Percentiles rank a stretch among this genome's conserved stretches.
phyloP scores from a whole-genome alignment of 2,113 vertebrate species.

The Poecilia latipinna region DNA sequence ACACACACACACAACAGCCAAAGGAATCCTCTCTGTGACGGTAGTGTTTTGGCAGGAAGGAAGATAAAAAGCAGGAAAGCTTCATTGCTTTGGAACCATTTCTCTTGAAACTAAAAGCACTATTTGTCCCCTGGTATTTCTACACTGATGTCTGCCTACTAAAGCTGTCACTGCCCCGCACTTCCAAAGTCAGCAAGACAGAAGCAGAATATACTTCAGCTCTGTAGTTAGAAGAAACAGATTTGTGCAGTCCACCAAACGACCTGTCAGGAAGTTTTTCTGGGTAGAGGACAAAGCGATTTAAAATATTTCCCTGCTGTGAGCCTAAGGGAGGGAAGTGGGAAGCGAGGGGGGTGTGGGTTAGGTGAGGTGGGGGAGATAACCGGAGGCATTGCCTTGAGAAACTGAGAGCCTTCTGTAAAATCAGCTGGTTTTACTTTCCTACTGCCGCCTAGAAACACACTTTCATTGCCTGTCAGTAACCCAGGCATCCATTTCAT shows the following conservation, averaged over 20 bases:
- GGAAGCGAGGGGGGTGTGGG: not conserved
- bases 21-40: constrained; percentile 24
- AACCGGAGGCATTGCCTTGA: constrained; percentile 69
- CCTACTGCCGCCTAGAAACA: constrained; percentile 34
- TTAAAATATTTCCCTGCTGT: constrained; percentile 63
- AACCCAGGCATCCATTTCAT: constrained; percentile 48
- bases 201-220: constrained; percentile 40
- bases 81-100: constrained; percentile 26
- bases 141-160: constrained; percentile 34
- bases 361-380: constrained; percentile 35
- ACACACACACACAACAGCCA: not conserved
- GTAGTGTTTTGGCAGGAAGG: constrained; percentile 1
- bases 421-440: constrained; percentile 51
- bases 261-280: constrained; percentile 65
- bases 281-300: constrained; percentile 68
- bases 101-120: constrained; percentile 40
- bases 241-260: constrained; percentile 55
- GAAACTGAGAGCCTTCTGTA: constrained; percentile 66
- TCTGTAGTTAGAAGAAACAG: constrained; percentile 43
- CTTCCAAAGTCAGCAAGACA: constrained; percentile 50
- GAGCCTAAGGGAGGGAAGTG: constrained; percentile 55
- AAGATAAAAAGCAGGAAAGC: constrained; percentile 40
- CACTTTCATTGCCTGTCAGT: constrained; percentile 14
- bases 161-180: constrained; percentile 52
- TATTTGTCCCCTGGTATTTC: constrained; percentile 39